phyloP scores from a whole-genome alignment of 2,113 vertebrate genomes.

The Nyctibius bracteatus region DNA sequence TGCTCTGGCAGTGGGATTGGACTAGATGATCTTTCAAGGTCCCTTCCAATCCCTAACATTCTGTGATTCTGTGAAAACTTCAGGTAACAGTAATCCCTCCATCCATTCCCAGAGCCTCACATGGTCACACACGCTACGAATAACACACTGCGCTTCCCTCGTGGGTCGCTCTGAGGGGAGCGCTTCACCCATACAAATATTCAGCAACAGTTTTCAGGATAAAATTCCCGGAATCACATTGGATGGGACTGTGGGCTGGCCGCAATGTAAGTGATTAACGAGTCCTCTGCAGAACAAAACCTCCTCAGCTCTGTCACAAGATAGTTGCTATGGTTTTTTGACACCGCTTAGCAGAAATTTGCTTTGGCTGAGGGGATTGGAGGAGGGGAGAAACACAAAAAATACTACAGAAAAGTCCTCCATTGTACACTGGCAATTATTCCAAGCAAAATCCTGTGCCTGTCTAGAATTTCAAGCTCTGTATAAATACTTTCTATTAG shows the following conservation, averaged over 20 bases:
- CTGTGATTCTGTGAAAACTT: no score
- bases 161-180: background rate
- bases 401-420: constrained; percentile 11
- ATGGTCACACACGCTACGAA: rapidly evolving
- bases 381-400: constrained; percentile 21
- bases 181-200: background rate
- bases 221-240: constrained; percentile 11
- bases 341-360: constrained; percentile 46
- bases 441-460: constrained; percentile 10
- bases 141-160: background rate
- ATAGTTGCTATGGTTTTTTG: constrained; percentile 65
- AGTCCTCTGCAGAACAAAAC: constrained; percentile 41
- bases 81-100: background rate
- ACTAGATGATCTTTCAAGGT: no score
- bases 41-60: no score
- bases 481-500: constrained; percentile 29
- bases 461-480: constrained; percentile 34
- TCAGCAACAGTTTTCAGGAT: background rate
- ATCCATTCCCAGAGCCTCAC: background rate
- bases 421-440: constrained; percentile 4
- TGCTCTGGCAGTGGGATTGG: no score
- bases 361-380: background rate
- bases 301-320: constrained; percentile 42
- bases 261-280: constrained; percentile 37
- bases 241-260: background rate